These are phyloP conservation scores for Mastigias papua DNA, from an alignment of 30 jellyfish, hydroid and myxozoan genomes.

Conservation along the genomic window DNA sequence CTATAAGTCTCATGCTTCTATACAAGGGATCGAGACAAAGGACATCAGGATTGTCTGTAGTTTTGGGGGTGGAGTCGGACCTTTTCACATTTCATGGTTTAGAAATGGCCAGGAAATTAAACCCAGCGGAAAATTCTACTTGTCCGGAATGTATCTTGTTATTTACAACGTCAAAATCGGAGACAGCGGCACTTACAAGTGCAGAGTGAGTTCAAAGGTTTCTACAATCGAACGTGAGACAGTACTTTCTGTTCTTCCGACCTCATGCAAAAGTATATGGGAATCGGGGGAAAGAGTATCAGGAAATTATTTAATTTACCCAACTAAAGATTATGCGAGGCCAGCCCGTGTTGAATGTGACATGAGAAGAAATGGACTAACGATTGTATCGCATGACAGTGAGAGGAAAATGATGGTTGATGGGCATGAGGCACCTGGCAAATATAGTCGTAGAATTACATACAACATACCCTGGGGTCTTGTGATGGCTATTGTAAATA, in stretches of 20 bases:
- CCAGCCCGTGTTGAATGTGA: slow-evolving; percentile 24
- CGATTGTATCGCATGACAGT: slow-evolving; percentile 40
- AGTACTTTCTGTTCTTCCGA: background rate
- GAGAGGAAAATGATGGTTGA: slow-evolving; percentile 15
- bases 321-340: background rate
- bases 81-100: background rate
- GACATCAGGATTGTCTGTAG: background rate
- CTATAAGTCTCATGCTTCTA: background rate
- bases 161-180: background rate
- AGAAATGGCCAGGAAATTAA: background rate
- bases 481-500: background rate
- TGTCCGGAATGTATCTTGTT: background rate
- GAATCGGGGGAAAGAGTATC: background rate
- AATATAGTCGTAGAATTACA: background rate
- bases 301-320: background rate
- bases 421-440: background rate
- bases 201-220: background rate
- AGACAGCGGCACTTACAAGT: background rate
- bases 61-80: slow-evolving; percentile 7
- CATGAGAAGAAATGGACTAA: slow-evolving; percentile 32
- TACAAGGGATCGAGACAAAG: background rate
- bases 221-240: background rate
- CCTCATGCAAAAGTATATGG: background rate
- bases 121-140: background rate
- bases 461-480: background rate